Evolutionary conservation across 2,797 vertebrate genomes (phyloP), one percentile per base, ranked within the genome.

Genomic region (Acipenser ruthenus): DNA sequence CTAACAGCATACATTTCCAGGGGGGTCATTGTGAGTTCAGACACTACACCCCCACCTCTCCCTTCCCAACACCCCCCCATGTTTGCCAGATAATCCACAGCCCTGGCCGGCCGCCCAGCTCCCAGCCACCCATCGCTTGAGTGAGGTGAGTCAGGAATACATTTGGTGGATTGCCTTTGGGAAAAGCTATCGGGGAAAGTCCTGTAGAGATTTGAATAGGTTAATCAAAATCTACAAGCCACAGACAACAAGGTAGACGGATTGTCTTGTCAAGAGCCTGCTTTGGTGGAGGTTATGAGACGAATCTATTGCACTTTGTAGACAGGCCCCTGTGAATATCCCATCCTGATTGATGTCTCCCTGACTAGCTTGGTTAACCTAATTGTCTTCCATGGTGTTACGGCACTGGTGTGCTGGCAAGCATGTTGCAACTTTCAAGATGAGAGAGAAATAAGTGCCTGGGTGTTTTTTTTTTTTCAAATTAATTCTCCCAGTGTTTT

Each of bases 201-300:
- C 23, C 8, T 23, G 13, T 15, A 9, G 6, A 6, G 60, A 62
- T 62, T 62, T 62, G 52, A n/a, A 65, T 49, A 59, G 53, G 47
- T 60, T 48, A 66, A 66, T 61, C 58, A 61, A 61, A 23, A n/a
- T 55, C 58, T 66, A 13, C 65, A 10, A 8, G 65, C 65, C 49
- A 9, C 1, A 60, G 65, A 60, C 65, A 67, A 50, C 15, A 6
- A 67, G 48, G 59, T 12, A 67, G 52, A 67, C 52, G 59, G 65
- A 61, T 51, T 23, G 65, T 62, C 18, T 18, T 37, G 60, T 62
- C 49, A 53, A n/a, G 64, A 3, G 49, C 50, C 13, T 11, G 49
- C 49, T 56, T 61, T 50, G 15, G n/a, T n/a, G 58, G 58, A 49
- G 65, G 65, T 60, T 37, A 50, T 51, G 47, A 49, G 53, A 66